Base-by-base conservation (phyloP, 1,140 invertebrate species). In the Solen grandis region DNA sequence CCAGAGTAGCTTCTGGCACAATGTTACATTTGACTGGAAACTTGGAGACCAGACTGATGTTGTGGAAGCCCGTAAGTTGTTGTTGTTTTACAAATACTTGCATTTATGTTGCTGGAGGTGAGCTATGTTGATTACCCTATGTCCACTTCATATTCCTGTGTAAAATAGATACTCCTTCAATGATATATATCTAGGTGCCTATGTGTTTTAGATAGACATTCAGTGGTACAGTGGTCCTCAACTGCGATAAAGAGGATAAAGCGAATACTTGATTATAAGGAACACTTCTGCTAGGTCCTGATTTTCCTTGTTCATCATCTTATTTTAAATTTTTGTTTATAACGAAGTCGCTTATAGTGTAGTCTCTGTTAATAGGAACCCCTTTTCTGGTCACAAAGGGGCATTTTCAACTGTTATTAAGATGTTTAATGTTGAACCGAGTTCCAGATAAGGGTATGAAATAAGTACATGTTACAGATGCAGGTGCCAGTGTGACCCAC, bases 1-100 rank as follows among this genome's bases (percentile, higher is more conserved):
- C 66, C 36, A 57, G 16, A 35, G 77, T 8, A 54, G 5, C 14
- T 60, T 59, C 25, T 81, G 84, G 16, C 80, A 77, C 16, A 74
- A 84, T 63, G 74, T 85, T n/a, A 77, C 68, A 3, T 78, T 77
- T 65, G 82, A 83, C 55, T 85, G 84, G 84, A 80, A 80, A 33
- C 72, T 85, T 41, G 84, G 84, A 0, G 84, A 85, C 63, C 70
- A 81, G 36, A 72, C 65, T 16, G 73, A 83, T 36, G n/a, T 77
- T 19, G 68, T 78, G 0, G 72, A 85, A 55, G 65, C 63, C 70
- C 75, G 81, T 83, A 27, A 59, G 78, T 29, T 31, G 5, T 14
- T 22, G 19, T 36, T 38, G 10, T 68, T 68, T 38, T 68, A 35
- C 22, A 19, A 68, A 4, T 25, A n/a, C n/a, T 16, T 66, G 46